These are phyloP conservation scores for Pseudonaja textilis DNA, from an alignment of 2,113 vertebrate genomes.

Conservation along the genomic window DNA sequence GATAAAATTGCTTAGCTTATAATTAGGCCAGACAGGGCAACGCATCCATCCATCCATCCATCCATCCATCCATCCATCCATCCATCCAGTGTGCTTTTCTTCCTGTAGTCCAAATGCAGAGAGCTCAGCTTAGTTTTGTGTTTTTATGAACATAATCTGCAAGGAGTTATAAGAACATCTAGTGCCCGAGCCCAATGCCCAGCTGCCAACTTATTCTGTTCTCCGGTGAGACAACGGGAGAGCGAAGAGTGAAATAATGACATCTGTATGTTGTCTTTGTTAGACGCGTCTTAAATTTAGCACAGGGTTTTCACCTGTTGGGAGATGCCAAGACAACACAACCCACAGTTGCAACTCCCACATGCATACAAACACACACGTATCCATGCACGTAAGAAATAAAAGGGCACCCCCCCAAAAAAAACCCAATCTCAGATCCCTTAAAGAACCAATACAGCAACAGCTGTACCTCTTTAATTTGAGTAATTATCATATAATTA, in stretches of 20 bases:
- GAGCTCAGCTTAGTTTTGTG: conserved; percentile 47
- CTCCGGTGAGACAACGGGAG: conserved; percentile 35
- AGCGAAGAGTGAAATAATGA: conserved; percentile 27
- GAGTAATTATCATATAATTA: conserved; percentile 91
- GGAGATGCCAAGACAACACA: background rate
- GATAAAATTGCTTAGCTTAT: conserved; percentile 10
- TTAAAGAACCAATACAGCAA: conserved; percentile 75
- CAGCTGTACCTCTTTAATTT: conserved; percentile 85
- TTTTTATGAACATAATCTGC: conserved; percentile 48
- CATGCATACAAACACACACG: background rate
- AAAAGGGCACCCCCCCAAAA: conserved; percentile 41
- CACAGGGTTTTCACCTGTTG: background rate
- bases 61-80: too few species aligned
- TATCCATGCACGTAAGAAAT: conserved; percentile 34
- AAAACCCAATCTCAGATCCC: conserved; percentile 65
- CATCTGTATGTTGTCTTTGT: conserved; percentile 41
- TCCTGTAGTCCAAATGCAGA: conserved; percentile 27
- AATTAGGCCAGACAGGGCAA: background rate
- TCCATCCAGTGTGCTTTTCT: background rate
- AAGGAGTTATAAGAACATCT: conserved; percentile 53
- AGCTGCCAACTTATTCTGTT: conserved; percentile 41
- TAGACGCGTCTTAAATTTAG: conserved; percentile 16
- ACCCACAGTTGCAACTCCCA: background rate
- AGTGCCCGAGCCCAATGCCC: conserved; percentile 32
- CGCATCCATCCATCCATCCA: background rate